Evolutionary conservation across 1,140 invertebrate genomes (phyloP), one percentile per base, ranked within the genome.

Genomic region (Cotesia typhae): DNA sequence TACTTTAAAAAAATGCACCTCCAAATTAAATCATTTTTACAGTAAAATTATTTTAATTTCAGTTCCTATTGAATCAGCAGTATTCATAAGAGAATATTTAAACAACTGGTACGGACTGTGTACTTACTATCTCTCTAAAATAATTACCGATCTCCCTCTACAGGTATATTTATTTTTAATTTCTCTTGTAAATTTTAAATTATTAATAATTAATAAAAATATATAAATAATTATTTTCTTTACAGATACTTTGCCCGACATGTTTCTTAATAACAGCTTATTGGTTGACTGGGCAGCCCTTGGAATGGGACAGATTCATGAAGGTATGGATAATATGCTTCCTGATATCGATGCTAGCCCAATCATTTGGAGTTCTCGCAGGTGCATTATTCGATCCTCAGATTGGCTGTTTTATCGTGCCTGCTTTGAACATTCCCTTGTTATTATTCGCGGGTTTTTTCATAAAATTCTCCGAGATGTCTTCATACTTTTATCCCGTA

Each of bases 71-170:
- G 95, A 97, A 86, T 91, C 94, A 74, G 87, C 90, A n/a, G 94
- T 96, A 0, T 93, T 96, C 76, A 83, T 94, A n/a, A 88, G 94
- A 77, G 95, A 97, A 83, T 93, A 96, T 86, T 87, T 94, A 17
- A 97, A 97, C 81, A 94, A 94, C 79, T 97, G 95, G 95, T 97
- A 97, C 81, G 92, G 92, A 12, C 83, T 96, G 4, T 90, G 90
- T 59, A 90, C 93, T 0, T 97, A 97, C 81, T 96, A 95, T 76
- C 84, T 93, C 10, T 92, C 94, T 3, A 96, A 95, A 85, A 90
- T 95, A n/a, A 81, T 96, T 67, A 92, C 95, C 0, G 95, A 97
- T 85, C 82, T 96, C 74, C 95, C 95, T 2, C 89, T 96, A 78
- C 95, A 96, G 89, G 92, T 96, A 82, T 81, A 81, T 79, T 65